Evolutionary conservation across 2,888 invertebrate genomes (phyloP), one percentile per base, ranked within the genome.

Genomic region (Eupsilia transversa): DNA sequence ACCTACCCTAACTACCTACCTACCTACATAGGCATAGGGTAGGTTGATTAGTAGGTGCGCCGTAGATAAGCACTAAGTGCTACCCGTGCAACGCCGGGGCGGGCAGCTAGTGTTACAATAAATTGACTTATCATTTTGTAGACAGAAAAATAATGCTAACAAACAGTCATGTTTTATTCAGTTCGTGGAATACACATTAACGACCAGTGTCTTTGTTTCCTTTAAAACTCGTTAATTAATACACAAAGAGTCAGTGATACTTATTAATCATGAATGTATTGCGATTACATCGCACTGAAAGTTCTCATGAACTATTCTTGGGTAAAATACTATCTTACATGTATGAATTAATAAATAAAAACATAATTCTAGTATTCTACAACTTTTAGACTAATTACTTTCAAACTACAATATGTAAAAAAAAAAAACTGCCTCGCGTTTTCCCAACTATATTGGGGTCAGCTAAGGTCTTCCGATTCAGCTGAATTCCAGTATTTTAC

Each of bases 211-310:
- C 38, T 71, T 71, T 71, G 38, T 71, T 72, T 57, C 30, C 3
- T 38, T 46, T 23, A n/a, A 33, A 43, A 30, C 4, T 33, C 2
- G 27, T 73, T 60, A 20, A 60, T 52, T 23, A 43, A 52, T 27
- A 52, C 12, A 23, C 27, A 52, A 35, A 33, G 17, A 59, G 10
- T 71, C 4, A 54, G 1, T 23, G 33, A 41, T 33, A 73, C 33
- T 52, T 61, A 52, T 60, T 73, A 60, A 60, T 72, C 33, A 61
- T 27, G 6, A 12, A 27, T n/a, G 2, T n/a, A 49, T 14, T 33
- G 20, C 30, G 33, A 65, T 59, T 49, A 49, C 23, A 23, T 35
- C 33, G 52, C 9, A 9, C 41, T 27, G 14, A 71, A 60, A 73
- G 49, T 72, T 52, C 52, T 33, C 9, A 2, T 35, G 54, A 2